phyloP scores from a whole-genome alignment of 2,797 vertebrate species.

The Gadopsis marmoratus region DNA sequence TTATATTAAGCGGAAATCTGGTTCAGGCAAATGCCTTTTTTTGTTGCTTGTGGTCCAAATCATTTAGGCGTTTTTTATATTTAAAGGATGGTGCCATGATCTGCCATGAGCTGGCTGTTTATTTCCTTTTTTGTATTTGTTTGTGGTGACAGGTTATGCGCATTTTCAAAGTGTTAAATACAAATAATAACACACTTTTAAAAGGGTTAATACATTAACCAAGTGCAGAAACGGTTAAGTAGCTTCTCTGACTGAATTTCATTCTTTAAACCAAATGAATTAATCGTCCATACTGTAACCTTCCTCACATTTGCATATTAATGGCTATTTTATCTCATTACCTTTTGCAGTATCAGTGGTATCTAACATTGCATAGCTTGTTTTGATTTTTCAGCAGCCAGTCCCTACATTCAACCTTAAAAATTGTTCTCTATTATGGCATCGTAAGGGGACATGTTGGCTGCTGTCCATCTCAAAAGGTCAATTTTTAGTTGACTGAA shows the following conservation, averaged over 20 bases:
- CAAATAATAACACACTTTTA: not conserved
- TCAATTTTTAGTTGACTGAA: conserved; percentile 10
- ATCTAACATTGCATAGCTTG: not conserved
- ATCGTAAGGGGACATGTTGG: not conserved
- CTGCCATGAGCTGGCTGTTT: not conserved
- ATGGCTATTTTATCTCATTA: not conserved
- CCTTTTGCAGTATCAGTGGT: not conserved
- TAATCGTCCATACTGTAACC: not conserved
- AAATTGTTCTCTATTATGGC: not conserved
- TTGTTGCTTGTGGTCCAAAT: not conserved
- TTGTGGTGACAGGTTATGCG: too few relatives aligned
- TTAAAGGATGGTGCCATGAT: not conserved
- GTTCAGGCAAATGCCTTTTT: not conserved
- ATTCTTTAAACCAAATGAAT: not conserved
- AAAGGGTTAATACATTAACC: not conserved
- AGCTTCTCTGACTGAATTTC: not conserved
- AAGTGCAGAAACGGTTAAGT: not conserved
- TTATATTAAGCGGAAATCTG: not conserved
- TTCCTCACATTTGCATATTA: not conserved
- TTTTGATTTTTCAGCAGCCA: not conserved
- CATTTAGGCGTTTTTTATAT: not conserved
- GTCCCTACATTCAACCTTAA: not conserved
- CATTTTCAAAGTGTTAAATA: too few relatives aligned
- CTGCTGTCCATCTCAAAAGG: not conserved
- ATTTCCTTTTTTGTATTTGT: too few relatives aligned